phyloP scores from a whole-genome alignment of 2,113 vertebrate genomes.

The Leptocoma aspasia region DNA sequence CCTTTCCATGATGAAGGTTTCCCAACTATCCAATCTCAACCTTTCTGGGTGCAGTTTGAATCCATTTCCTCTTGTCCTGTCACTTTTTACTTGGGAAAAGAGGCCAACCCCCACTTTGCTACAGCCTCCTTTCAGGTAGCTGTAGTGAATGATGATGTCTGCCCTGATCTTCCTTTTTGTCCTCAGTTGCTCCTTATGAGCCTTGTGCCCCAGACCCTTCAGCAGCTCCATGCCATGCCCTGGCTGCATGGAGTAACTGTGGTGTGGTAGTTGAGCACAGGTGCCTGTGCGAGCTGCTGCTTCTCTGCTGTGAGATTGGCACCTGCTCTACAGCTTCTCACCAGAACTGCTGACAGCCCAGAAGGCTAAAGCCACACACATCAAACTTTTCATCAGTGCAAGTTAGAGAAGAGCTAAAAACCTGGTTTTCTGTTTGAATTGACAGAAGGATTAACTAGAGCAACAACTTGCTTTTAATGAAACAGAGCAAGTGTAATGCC shows the following conservation, averaged over 20 bases:
- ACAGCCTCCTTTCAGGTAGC: neutral
- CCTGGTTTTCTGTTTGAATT: neutral
- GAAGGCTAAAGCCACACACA: neutral
- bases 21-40: neutral
- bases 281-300: neutral
- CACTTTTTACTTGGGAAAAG: neutral
- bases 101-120: fast-evolving
- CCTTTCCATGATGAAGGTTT: neutral
- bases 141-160: neutral
- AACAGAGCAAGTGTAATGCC: neutral
- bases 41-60: neutral
- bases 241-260: neutral
- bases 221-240: neutral
- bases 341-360: neutral
- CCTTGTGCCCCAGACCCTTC: neutral
- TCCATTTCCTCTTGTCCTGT: neutral
- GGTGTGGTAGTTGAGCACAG: neutral
- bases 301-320: neutral
- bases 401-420: neutral
- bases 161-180: neutral
- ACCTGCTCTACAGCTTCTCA: neutral
- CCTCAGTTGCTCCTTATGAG: neutral
- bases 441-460: neutral
- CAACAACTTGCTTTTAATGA: neutral
- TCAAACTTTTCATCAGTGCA: neutral